Conservation (phyloP, 2,113 vertebrate species). For the Aldabrachelys gigantea region DNA sequence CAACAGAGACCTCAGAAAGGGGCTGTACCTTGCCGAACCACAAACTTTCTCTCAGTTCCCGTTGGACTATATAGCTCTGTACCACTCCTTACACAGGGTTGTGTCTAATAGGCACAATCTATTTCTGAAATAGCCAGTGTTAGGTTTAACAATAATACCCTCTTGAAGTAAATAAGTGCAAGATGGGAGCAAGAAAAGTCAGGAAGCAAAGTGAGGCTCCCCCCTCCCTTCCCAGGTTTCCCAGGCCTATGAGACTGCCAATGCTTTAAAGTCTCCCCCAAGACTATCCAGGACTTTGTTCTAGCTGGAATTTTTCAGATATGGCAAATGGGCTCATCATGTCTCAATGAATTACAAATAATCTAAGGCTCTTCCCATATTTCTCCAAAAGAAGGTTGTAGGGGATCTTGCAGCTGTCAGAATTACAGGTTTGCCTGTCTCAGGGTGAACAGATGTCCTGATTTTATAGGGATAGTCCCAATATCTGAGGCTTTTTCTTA, state of each 20-base stretch:
- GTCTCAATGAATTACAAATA: not conserved
- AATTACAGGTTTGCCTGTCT: not conserved
- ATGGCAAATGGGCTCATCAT: not conserved
- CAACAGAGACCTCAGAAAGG: not conserved
- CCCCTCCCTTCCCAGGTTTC: not conserved
- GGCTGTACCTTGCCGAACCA: not conserved
- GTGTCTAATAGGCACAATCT: not conserved
- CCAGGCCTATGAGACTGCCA: not conserved
- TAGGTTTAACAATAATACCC: not conserved
- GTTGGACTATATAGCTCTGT: not conserved
- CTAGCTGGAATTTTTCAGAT: not conserved
- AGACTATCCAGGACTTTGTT: not conserved
- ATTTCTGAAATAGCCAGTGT: not conserved
- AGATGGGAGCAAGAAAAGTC: not conserved
- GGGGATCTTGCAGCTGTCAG: not conserved
- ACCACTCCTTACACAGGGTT: fast-evolving
- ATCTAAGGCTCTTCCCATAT: not conserved
- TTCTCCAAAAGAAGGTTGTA: not conserved
- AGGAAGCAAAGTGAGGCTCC: fast-evolving
- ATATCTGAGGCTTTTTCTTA: too few relatives aligned
- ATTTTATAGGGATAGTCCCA: too few relatives aligned
- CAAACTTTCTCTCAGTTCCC: not conserved
- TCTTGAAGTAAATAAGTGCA: not conserved
- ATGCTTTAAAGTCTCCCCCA: not conserved
- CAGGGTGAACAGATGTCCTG: not conserved